These are phyloP conservation scores for Pycnonotus jocosus DNA, from an alignment of 2,113 vertebrate species.

Conservation along the genomic window DNA sequence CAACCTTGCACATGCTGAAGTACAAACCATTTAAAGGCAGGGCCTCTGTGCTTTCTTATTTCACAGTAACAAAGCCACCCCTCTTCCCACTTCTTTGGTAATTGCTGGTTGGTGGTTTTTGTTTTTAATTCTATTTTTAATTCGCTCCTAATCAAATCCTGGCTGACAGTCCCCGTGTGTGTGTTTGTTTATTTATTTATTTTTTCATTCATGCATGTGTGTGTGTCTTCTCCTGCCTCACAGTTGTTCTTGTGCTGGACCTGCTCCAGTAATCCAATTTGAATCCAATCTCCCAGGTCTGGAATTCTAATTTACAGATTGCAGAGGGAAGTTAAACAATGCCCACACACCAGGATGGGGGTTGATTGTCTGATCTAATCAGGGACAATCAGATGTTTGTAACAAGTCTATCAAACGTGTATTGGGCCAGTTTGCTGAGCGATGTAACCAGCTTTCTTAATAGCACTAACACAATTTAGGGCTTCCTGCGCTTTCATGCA, in stretches of 20 bases:
- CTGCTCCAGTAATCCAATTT: slow-evolving; percentile 72
- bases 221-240: neutral
- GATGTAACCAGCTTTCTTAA: slow-evolving; percentile 30
- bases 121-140: slow-evolving; percentile 68
- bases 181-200: slow-evolving; percentile 11
- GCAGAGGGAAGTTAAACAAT: slow-evolving; percentile 44
- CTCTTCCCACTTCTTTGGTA: neutral
- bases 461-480: slow-evolving; percentile 2
- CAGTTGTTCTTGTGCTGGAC: slow-evolving; percentile 48
- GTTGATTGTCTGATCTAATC: slow-evolving; percentile 69
- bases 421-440: slow-evolving; percentile 18
- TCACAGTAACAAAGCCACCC: slow-evolving; percentile 38
- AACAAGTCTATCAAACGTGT: slow-evolving; percentile 53
- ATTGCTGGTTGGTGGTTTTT: slow-evolving; percentile 59
- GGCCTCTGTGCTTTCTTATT: slow-evolving; percentile 22
- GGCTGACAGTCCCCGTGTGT: slow-evolving; percentile 8
- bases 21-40: neutral
- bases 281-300: slow-evolving; percentile 70
- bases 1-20: neutral
- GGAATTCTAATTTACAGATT: slow-evolving; percentile 68
- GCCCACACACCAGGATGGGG: neutral
- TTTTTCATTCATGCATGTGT: neutral
- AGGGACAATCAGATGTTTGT: slow-evolving; percentile 59
- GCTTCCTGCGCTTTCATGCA: slow-evolving; percentile 27
- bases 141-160: slow-evolving; percentile 56